Evolutionary conservation across 2,797 vertebrate genomes (phyloP).

Genomic region (Adrianichthys oophorus): DNA sequence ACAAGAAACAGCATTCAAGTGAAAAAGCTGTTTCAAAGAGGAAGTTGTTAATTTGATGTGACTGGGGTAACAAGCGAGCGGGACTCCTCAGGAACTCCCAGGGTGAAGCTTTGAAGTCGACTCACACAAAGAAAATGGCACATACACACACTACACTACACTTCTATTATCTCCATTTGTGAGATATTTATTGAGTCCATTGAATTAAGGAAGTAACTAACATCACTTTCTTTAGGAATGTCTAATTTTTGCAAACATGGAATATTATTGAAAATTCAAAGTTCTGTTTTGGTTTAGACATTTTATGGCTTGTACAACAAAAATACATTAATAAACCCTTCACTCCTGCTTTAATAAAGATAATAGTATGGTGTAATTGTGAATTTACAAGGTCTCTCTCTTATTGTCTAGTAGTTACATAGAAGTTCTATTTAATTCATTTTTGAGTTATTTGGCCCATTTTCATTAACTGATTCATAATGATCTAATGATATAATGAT

Average conservation of each 20-base stretch:
- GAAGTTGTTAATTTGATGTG: constrained; percentile 62
- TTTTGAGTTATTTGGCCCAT: neutral
- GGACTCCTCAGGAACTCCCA: constrained; percentile 24
- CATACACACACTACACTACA: constrained; percentile 1
- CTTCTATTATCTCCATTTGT: constrained; percentile 3
- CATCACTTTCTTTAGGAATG: too few species aligned
- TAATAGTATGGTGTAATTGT: neutral
- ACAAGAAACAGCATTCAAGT: constrained; percentile 23
- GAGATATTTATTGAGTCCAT: constrained; percentile 10
- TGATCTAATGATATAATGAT: neutral
- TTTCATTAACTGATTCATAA: neutral
- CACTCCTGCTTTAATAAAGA: neutral
- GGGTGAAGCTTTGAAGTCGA: constrained; percentile 21
- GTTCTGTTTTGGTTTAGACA: neutral
- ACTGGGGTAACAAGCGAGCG: constrained; percentile 65
- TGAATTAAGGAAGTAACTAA: constrained; percentile 11
- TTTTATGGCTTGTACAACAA: constrained; percentile 5
- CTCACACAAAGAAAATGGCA: constrained; percentile 16
- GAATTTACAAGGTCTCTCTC: too few species aligned
- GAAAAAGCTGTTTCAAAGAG: constrained; percentile 27
- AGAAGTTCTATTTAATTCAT: too few species aligned
- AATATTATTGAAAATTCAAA: neutral
- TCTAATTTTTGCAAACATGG: neutral
- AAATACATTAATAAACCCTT: neutral
- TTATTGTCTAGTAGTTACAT: too few species aligned